Evolutionary conservation across 2,113 vertebrate species (phyloP).

Genomic region (Cyanoramphus novaezelandiae): DNA sequence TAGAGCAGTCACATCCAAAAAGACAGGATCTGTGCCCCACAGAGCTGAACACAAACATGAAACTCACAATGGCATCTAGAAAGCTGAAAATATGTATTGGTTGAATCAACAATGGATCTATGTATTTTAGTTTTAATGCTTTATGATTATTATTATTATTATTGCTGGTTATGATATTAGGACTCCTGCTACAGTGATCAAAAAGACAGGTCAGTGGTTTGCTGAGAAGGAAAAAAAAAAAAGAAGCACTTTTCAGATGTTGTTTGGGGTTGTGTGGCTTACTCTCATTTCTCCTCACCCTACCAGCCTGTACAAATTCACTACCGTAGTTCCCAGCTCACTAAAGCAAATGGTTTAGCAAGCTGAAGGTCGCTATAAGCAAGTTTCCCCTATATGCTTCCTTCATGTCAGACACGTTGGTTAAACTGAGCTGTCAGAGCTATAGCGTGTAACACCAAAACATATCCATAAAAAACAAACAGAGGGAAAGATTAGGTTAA

Average conservation of each 20-base stretch:
- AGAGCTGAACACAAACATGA: background rate
- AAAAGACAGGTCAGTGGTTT: background rate
- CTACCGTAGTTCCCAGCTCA: background rate
- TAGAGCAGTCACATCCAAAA: background rate
- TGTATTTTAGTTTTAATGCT: background rate
- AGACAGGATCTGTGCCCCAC: background rate
- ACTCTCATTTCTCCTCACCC: background rate
- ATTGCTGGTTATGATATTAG: background rate
- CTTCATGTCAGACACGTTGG: background rate
- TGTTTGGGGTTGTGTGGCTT: background rate
- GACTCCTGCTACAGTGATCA: background rate
- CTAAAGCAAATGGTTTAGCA: background rate
- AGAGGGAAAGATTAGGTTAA: background rate
- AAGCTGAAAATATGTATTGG: background rate
- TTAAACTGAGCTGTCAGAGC: background rate
- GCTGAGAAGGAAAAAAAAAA: background rate
- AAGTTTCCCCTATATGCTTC: background rate
- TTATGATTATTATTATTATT: background rate
- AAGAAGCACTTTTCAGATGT: background rate
- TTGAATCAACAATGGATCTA: background rate
- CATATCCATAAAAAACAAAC: background rate
- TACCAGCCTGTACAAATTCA: background rate
- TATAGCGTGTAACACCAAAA: background rate
- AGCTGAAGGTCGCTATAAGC: background rate
- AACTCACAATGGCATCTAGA: background rate